phyloP scores from a whole-genome alignment of 2,797 vertebrate genomes.

The Trachurus trachurus region DNA sequence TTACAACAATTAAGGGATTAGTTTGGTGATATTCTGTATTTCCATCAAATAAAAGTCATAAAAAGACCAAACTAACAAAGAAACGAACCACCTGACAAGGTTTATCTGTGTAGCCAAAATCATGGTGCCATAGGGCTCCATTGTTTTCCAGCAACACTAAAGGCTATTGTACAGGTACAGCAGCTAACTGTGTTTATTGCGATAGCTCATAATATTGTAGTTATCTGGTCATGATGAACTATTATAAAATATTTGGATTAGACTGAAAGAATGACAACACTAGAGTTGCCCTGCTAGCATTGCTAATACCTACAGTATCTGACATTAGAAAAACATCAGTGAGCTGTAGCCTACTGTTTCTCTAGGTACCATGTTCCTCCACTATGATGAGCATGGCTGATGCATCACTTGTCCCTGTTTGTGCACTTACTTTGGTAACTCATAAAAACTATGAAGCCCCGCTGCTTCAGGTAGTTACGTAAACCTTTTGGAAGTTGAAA shows the following conservation, averaged over 20 bases:
- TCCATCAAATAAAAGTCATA: conserved; percentile 6
- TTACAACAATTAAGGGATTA: background rate
- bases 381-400: background rate
- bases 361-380: background rate
- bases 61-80: conserved; percentile 2
- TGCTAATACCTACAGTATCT: background rate
- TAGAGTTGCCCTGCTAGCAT: background rate
- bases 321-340: too few species aligned
- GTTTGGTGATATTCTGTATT: background rate
- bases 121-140: background rate
- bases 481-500: background rate
- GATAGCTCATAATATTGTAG: background rate
- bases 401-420: background rate
- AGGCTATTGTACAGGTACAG: background rate
- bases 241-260: too few species aligned
- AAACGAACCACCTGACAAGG: background rate
- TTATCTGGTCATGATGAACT: background rate
- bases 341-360: background rate
- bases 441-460: background rate
- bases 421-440: background rate
- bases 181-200: background rate
- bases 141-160: background rate
- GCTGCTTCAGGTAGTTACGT: too few species aligned
- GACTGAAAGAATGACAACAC: background rate
- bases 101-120: background rate